These are phyloP conservation scores for Saccostrea echinata DNA, from an alignment of 1,140 invertebrate genomes.

Conservation along the genomic window DNA sequence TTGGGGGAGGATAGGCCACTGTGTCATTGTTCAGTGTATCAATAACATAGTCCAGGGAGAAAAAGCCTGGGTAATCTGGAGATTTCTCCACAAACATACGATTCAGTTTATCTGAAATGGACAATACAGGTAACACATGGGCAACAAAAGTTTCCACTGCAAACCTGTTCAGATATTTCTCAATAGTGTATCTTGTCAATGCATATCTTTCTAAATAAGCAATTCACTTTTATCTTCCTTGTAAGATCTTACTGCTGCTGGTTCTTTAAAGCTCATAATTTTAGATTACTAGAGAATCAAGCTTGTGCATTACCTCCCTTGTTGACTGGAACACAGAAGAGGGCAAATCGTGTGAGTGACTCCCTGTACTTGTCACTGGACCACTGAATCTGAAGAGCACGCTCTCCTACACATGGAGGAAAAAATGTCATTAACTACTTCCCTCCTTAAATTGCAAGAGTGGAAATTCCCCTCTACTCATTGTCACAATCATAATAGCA, in stretches of 20 bases:
- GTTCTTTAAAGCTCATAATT: not conserved
- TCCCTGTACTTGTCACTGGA: slow-evolving; percentile 55
- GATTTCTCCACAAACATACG: slow-evolving; percentile 68
- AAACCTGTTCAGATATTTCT: not conserved
- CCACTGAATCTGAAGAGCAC: slow-evolving; percentile 67
- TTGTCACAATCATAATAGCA: not conserved
- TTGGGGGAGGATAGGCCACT: slow-evolving; percentile 67
- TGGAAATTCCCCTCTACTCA: not conserved
- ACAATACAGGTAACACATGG: no score
- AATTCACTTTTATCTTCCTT: not conserved
- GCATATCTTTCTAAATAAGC: not conserved
- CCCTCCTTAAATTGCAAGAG: not conserved
- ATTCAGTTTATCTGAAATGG: slow-evolving; percentile 68
- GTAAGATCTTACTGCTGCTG: not conserved
- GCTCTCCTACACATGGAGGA: slow-evolving; percentile 63
- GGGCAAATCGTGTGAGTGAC: slow-evolving; percentile 66
- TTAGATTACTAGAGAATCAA: not conserved
- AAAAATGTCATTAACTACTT: not conserved
- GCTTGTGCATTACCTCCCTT: slow-evolving; percentile 61
- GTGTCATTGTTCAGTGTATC: slow-evolving; percentile 66
- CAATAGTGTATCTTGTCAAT: not conserved
- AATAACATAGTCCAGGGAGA: slow-evolving; percentile 70
- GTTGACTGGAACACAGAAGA: slow-evolving; percentile 72
- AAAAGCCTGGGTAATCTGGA: slow-evolving; percentile 69
- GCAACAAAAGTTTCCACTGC: not conserved